Conservation (phyloP, 2,888 invertebrate genomes). For the Capitulum mitella region DNA sequence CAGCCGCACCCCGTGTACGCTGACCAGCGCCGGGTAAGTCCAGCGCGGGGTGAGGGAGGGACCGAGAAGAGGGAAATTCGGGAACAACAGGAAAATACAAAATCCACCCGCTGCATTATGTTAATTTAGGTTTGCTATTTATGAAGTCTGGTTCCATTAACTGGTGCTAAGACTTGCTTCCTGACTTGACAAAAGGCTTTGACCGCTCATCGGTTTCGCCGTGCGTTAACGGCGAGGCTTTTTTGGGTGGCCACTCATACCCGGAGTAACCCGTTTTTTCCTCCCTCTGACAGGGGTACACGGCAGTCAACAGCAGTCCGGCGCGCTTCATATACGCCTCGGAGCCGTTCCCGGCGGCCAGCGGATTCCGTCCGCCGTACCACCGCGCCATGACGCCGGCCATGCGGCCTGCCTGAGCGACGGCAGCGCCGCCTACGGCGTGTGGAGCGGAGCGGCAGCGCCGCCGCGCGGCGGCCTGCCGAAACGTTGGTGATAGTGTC, state of each 20-base stretch:
- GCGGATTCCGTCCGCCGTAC: not conserved
- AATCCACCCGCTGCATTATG: too few relatives aligned
- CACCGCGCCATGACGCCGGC: not conserved
- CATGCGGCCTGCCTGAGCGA: not conserved
- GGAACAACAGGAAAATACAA: too few relatives aligned
- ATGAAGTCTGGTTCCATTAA: too few relatives aligned
- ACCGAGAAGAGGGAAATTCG: too few relatives aligned
- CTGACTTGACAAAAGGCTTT: too few relatives aligned
- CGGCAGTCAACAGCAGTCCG: conserved; percentile 3
- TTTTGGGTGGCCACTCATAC: too few relatives aligned
- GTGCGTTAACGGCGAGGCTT: too few relatives aligned
- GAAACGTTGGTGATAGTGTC: too few relatives aligned
- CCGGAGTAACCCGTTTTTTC: not conserved
- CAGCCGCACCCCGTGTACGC: not conserved
- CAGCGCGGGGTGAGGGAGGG: too few relatives aligned
- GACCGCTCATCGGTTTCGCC: too few relatives aligned
- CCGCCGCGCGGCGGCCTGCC: not conserved
- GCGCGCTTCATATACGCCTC: conserved; percentile 3
- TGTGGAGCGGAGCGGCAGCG: not conserved
- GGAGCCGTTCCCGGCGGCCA: not conserved
- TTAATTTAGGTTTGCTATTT: too few relatives aligned
- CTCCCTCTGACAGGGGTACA: not conserved
- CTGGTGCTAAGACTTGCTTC: too few relatives aligned
- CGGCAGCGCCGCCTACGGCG: not conserved
- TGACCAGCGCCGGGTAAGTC: not conserved